phyloP scores from a whole-genome alignment of 2,888 invertebrate species.

The Agriopis aurantiaria region DNA sequence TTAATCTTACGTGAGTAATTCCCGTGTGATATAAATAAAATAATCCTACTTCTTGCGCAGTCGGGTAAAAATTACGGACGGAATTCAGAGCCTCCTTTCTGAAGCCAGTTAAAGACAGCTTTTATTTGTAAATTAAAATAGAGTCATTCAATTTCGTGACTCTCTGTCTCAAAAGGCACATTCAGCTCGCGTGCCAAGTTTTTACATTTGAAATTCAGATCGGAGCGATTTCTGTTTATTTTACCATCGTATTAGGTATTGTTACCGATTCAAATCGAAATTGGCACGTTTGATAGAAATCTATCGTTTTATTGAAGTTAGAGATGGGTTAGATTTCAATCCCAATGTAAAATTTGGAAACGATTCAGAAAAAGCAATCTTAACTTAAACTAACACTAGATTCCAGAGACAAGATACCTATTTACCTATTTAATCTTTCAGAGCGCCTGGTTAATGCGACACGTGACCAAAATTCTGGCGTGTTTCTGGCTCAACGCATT shows the following conservation, averaged over 20 bases:
- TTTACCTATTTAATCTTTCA: too few species aligned
- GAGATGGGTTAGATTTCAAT: background rate
- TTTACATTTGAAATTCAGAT: slow-evolving; percentile 72
- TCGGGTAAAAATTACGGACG: too few species aligned
- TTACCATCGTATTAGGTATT: slow-evolving; percentile 59
- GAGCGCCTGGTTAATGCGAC: too few species aligned
- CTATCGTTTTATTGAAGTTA: background rate
- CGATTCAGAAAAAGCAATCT: too few species aligned
- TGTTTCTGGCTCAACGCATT: too few species aligned
- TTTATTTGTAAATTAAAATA: slow-evolving; percentile 11
- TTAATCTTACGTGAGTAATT: too few species aligned
- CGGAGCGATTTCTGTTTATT: slow-evolving; percentile 62
- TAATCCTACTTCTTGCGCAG: too few species aligned
- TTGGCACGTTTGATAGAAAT: slow-evolving; percentile 32
- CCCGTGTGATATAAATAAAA: too few species aligned
- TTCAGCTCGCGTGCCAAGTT: slow-evolving; percentile 62
- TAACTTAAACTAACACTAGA: too few species aligned
- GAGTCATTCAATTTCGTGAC: slow-evolving; percentile 47
- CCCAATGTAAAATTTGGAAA: background rate
- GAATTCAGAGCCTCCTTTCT: too few species aligned
- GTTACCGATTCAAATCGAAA: slow-evolving; percentile 47
- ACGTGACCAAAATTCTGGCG: too few species aligned
- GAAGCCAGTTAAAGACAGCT: background rate
- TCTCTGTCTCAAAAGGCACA: slow-evolving; percentile 50
- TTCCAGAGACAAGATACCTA: too few species aligned